A percentile compares a stretch with the other conserved stretches of the same genome.
These are phyloP conservation scores for Grammomys dolichurus DNA, from an alignment of 2,113 vertebrate genomes.

Conservation along the genomic window DNA sequence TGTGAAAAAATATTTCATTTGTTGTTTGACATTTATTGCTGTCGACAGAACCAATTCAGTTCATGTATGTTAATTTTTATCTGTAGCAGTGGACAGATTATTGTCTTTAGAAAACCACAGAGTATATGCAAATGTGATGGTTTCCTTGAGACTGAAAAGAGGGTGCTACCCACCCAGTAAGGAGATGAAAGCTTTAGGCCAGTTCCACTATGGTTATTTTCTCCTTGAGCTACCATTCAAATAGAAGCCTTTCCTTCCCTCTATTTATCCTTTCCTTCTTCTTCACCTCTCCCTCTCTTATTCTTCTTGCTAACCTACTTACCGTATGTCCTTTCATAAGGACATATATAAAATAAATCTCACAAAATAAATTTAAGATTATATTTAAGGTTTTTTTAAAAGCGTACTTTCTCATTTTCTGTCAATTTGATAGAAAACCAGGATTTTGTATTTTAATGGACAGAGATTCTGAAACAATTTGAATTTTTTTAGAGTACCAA, in stretches of 20 bases:
- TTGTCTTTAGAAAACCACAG: not conserved
- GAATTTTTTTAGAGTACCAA: not conserved
- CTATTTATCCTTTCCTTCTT: not conserved
- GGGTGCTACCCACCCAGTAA: not conserved
- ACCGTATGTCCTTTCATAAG: not conserved
- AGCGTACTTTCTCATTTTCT: not conserved
- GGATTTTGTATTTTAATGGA: not conserved
- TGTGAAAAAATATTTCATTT: not conserved
- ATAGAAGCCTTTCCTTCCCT: not conserved
- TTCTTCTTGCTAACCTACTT: not conserved
- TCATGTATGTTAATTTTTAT: not conserved
- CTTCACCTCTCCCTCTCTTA: fast-evolving
- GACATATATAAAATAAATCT: not conserved
- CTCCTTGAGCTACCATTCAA: not conserved
- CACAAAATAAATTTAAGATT: not conserved
- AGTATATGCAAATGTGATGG: not conserved
- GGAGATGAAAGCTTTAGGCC: not conserved
- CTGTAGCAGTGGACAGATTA: not conserved
- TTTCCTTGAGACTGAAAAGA: not conserved
- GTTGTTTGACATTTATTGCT: not conserved
- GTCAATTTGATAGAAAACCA: not conserved
- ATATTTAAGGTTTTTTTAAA: not conserved
- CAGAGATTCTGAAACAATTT: slow-evolving; percentile 30
- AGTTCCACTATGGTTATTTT: not conserved
- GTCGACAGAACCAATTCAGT: not conserved